Conservation (phyloP, 2,797 vertebrate genomes). For the Cephalopachus bancanus region DNA sequence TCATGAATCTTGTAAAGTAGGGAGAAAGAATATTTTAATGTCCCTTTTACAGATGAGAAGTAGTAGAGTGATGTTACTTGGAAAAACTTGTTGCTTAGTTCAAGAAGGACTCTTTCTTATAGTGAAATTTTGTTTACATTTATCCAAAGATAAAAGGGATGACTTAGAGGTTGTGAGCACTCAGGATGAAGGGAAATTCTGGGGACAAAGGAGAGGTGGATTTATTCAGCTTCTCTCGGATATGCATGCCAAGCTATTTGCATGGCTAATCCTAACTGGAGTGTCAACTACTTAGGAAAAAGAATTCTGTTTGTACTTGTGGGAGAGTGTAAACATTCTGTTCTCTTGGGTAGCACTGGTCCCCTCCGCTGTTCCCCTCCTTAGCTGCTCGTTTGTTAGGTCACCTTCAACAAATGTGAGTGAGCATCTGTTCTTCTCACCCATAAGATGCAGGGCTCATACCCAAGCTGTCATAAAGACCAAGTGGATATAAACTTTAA, state of each 20-base stretch:
- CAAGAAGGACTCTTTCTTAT: constrained; percentile 16
- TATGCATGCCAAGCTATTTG: not conserved
- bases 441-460: no score
- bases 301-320: no score
- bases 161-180: not conserved
- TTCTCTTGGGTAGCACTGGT: not conserved
- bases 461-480: not conserved
- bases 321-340: no score
- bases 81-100: not conserved
- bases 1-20: not conserved
- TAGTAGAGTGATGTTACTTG: not conserved
- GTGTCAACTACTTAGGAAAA: not conserved
- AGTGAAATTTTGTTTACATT: not conserved
- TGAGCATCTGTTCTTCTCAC: not conserved
- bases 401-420: not conserved
- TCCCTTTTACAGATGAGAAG: not conserved
- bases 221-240: not conserved
- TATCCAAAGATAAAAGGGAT: not conserved
- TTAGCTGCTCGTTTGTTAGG: not conserved
- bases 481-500: not conserved
- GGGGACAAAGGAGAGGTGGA: not conserved
- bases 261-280: not conserved
- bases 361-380: no score
- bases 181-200: not conserved
- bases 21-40: not conserved